phyloP scores from a whole-genome alignment of 2,797 vertebrate species.

The Taenioides sp. region DNA sequence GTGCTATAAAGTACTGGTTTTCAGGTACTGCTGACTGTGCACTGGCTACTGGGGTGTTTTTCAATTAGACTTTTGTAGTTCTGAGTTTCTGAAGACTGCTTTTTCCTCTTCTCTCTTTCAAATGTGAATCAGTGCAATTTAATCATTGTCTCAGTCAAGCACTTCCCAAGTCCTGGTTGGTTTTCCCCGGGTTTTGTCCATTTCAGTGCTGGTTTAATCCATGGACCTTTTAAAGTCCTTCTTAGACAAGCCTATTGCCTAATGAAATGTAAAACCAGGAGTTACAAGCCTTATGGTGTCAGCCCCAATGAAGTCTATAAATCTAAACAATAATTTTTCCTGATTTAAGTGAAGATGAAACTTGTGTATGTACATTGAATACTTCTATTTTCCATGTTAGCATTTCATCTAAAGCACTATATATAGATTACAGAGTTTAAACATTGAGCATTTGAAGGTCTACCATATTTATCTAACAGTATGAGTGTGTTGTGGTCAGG shows the following conservation, averaged over 20 bases:
- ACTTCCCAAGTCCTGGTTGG: too few relatives aligned
- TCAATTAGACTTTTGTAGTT: neutral
- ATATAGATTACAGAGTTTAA: neutral
- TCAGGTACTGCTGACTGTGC: neutral
- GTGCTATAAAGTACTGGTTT: constrained; percentile 1
- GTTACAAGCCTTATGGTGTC: neutral
- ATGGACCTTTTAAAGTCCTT: too few relatives aligned
- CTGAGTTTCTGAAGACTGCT: neutral
- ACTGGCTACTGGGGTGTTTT: neutral
- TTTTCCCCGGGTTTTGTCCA: too few relatives aligned
- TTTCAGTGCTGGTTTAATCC: too few relatives aligned
- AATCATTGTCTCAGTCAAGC: too few relatives aligned
- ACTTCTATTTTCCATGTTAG: too few relatives aligned
- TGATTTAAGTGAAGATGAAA: neutral
- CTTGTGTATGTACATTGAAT: neutral
- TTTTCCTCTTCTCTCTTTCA: neutral
- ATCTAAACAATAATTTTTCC: neutral
- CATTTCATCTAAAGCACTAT: neutral
- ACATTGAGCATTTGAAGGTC: constrained; percentile 47
- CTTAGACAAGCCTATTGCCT: too few relatives aligned
- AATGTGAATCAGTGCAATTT: too few relatives aligned
- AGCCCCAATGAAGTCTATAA: neutral
- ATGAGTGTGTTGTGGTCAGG: constrained; percentile 63
- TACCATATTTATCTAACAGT: constrained; percentile 61
- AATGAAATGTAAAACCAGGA: neutral